Conservation (phyloP, 1,140 invertebrate species). For the Eumeta japonica region DNA sequence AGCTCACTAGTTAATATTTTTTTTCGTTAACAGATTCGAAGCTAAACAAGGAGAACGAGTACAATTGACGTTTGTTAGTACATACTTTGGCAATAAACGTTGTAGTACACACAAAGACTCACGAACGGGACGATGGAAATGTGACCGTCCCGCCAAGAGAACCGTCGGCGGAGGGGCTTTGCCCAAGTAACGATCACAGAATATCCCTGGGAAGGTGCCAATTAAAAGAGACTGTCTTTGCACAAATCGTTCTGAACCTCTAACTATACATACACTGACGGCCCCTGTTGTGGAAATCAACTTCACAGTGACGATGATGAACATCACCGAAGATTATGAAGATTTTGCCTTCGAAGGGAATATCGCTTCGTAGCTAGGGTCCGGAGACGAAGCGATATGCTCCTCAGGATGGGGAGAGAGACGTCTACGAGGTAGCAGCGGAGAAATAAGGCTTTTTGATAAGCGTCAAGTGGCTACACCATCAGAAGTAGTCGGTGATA, state of each 20-base stretch:
- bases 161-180: conserved; percentile 54
- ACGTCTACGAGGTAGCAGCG: conserved; percentile 67
- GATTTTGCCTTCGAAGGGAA: conserved; percentile 80
- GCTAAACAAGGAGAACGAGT: conserved; percentile 65
- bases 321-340: conserved; percentile 76
- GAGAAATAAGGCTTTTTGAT: conserved; percentile 60
- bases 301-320: conserved; percentile 76
- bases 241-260: conserved; percentile 64
- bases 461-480: conserved; percentile 40
- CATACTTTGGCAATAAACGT: conserved; percentile 66
- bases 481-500: conserved; percentile 47
- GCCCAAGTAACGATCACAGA: conserved; percentile 70
- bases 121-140: conserved; percentile 66
- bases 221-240: conserved; percentile 74
- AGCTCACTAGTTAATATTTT: conserved; percentile 1
- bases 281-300: conserved; percentile 69
- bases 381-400: conserved; percentile 58
- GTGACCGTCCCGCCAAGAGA: conserved; percentile 54
- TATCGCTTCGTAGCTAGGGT: conserved; percentile 67
- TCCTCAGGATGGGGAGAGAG: conserved; percentile 63
- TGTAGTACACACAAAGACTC: conserved; percentile 67
- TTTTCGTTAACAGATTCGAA: conserved; percentile 66
- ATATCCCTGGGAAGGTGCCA: conserved; percentile 70
- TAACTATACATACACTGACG: conserved; percentile 63
- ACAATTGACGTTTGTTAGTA: conserved; percentile 64